phyloP scores from a whole-genome alignment of 2,113 vertebrate species.

The Rhipidura dahli region DNA sequence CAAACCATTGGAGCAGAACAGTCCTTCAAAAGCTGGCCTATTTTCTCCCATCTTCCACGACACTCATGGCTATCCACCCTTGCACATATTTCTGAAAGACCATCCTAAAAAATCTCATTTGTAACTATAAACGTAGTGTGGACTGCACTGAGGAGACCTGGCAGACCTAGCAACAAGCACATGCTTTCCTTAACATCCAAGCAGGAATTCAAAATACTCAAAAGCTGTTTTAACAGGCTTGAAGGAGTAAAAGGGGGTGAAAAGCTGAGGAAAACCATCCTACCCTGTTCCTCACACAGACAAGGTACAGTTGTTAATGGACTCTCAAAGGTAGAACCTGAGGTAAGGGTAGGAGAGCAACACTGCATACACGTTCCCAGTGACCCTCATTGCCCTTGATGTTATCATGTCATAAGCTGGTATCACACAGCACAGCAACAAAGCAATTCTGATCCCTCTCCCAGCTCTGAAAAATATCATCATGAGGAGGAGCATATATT shows the following conservation, averaged over 20 bases:
- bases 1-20: not conserved
- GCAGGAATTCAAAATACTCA: not conserved
- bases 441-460: not conserved
- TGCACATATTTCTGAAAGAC: not conserved
- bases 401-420: not conserved
- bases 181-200: not conserved
- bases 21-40: not conserved
- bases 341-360: not conserved
- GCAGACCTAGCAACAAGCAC: not conserved
- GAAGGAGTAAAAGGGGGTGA: not conserved
- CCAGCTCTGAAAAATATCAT: not conserved
- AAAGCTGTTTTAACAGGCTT: not conserved
- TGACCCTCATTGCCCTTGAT: not conserved
- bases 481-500: not conserved
- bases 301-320: not conserved
- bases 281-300: not conserved
- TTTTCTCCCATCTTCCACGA: not conserved
- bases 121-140: too few species aligned
- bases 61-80: not conserved
- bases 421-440: not conserved
- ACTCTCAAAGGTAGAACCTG: not conserved
- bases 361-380: not conserved
- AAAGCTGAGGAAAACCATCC: not conserved
- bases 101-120: not conserved
- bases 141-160: not conserved